Evolutionary conservation across 1,140 invertebrate genomes (phyloP), one percentile per base, ranked within the genome.

Genomic region (Halesus radiatus): DNA sequence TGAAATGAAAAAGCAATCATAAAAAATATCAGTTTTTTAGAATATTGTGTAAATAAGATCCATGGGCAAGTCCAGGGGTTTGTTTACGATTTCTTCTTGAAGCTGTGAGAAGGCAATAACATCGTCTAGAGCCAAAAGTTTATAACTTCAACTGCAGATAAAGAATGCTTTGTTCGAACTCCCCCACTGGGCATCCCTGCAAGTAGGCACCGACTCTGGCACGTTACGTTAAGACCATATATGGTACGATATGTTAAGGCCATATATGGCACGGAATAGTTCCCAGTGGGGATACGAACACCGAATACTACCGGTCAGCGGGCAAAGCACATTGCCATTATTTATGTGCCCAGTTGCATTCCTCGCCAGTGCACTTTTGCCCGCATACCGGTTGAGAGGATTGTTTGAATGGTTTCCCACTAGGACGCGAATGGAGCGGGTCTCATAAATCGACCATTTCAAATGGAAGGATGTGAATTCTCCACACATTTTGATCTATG

Each of bases 281-380:
- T 72, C 72, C 54, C 52, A 32, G 23, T 18, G 29, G 53, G 37
- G 20, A 53, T 32, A 23, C 10, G 37, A 45, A 45, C 37, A 45
- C 18, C 26, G 52, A 56, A 50, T 26, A 18, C 26, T 37, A 8
- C 72, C 72, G 72, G 72, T 75, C 72, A 75, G 72, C 72, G 53
- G 20, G 54, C 37, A 75, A 18, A 75, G 54, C 72, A 54, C 72
- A 75, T 75, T 58, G 53, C 72, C 16, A 75, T 75, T 75, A 75
- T 75, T 75, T 75, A 75, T 75, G 72, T 75, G 72, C 26, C 72
- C 45, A 53, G 53, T 75, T 75, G 72, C 72, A 75, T 75, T 75
- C 72, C 72, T 52, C 70, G 15, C 52, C 72, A 54, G 26, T 75
- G 72, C 72, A 75, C 72, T 75, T 75, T 75, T 75, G 72, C 72